phyloP scores from a whole-genome alignment of 2,888 invertebrate species.

The Shargacucullia verbasci region DNA sequence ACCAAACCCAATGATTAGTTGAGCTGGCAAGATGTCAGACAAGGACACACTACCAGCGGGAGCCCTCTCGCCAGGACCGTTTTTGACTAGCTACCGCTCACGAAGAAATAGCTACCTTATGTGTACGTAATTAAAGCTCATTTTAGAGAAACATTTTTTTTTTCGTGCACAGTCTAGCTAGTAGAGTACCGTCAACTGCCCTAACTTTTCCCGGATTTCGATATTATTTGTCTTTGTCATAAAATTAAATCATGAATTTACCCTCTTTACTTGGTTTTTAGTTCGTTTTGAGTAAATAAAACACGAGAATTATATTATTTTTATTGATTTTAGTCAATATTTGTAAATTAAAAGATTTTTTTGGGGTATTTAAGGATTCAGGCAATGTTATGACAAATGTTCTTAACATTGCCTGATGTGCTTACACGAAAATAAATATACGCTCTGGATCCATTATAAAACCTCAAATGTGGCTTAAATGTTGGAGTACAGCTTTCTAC shows the following conservation, averaged over 20 bases:
- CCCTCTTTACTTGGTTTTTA: background rate
- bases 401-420: slow-evolving; percentile 14
- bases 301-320: slow-evolving; percentile 4
- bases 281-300: slow-evolving; percentile 3
- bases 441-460: slow-evolving; percentile 2
- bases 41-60: too few relatives aligned
- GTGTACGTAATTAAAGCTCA: too few relatives aligned
- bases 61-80: too few relatives aligned
- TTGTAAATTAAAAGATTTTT: slow-evolving; percentile 7
- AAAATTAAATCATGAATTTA: slow-evolving; percentile 5
- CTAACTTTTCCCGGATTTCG: slow-evolving; percentile 11
- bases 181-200: slow-evolving; percentile 11
- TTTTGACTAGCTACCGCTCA: too few relatives aligned
- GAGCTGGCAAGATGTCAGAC: too few relatives aligned
- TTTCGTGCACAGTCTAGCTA: too few relatives aligned
- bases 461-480: slow-evolving; percentile 8
- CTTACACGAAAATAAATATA: slow-evolving; percentile 13
- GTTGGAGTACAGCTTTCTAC: slow-evolving; percentile 8
- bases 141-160: too few relatives aligned
- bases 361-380: slow-evolving; percentile 12
- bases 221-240: slow-evolving; percentile 4
- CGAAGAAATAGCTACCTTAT: too few relatives aligned
- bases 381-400: slow-evolving; percentile 13
- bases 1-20: too few relatives aligned
- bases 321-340: slow-evolving; percentile 6